Conservation (phyloP, 2,113 vertebrate genomes). For the Elgaria multicarinata region DNA sequence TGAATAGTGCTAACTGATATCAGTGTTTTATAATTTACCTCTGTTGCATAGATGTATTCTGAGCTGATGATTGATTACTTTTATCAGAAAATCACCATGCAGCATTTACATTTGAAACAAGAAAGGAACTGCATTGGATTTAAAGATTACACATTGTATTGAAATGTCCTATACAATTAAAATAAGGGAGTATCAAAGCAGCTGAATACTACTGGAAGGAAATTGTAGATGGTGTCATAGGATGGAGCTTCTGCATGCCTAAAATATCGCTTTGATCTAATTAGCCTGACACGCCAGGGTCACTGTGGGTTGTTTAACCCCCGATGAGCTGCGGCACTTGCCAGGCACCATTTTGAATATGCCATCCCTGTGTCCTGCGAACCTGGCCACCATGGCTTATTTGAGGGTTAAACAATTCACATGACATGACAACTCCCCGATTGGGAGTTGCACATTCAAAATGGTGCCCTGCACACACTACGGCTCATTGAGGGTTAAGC, state of each 20-base stretch:
- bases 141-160: not conserved
- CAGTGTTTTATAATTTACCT: not conserved
- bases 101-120: not conserved
- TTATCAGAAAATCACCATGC: not conserved
- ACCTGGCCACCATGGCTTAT: no score
- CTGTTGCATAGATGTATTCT: not conserved
- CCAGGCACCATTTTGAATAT: no score
- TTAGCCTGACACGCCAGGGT: no score
- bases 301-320: no score
- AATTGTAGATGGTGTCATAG: not conserved
- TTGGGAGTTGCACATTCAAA: no score
- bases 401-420: no score
- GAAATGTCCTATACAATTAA: not conserved
- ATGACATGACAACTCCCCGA: no score
- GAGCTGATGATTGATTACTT: not conserved
- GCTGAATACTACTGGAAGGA: not conserved
- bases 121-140: not conserved
- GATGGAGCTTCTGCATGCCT: constrained; percentile 13
- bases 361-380: no score
- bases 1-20: not conserved
- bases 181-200: constrained; percentile 26
- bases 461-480: no score
- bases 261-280: not conserved
- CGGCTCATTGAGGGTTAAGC: no score
- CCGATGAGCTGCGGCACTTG: no score